Conservation (phyloP, 35 echinoderm and acorn worm genomes). For the Heliocidaris erythrogramma region DNA sequence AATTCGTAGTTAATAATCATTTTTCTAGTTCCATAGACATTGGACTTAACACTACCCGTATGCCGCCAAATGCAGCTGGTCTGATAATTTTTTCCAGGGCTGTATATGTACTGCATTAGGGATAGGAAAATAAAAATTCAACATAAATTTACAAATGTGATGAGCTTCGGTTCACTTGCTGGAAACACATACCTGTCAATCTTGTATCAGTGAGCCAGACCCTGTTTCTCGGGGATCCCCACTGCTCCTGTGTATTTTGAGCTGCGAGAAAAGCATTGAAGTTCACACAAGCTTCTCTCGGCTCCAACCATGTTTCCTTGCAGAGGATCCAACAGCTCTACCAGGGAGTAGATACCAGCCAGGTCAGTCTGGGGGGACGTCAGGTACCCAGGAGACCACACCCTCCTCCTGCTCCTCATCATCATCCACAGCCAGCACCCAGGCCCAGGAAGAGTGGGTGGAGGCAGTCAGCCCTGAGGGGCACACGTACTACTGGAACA, state of each 20-base stretch:
- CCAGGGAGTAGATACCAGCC: background rate
- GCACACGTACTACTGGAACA: conserved; percentile 65
- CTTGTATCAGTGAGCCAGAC: background rate
- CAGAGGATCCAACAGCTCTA: background rate
- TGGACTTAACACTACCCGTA: too few relatives aligned
- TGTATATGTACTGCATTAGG: too few relatives aligned
- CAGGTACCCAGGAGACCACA: background rate
- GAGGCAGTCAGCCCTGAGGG: conserved; percentile 50
- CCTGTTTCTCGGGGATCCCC: background rate
- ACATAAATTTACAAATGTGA: background rate
- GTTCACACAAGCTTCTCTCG: background rate
- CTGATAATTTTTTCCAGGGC: too few relatives aligned
- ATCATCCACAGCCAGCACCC: background rate
- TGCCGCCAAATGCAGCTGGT: too few relatives aligned
- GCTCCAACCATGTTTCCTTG: background rate
- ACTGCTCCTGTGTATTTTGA: background rate
- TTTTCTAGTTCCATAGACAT: too few relatives aligned
- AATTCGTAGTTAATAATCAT: too few relatives aligned
- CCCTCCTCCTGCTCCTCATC: background rate
- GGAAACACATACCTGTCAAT: too few relatives aligned
- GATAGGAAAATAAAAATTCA: background rate
- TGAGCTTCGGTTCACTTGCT: background rate
- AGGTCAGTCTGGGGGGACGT: background rate
- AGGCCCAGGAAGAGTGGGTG: conserved; percentile 42
- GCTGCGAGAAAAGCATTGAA: background rate